Percentiles rank a stretch among this genome's conserved stretches.
These are phyloP conservation scores for Galaxias olidus DNA, from an alignment of 2,797 vertebrate genomes.

Conservation along the genomic window DNA sequence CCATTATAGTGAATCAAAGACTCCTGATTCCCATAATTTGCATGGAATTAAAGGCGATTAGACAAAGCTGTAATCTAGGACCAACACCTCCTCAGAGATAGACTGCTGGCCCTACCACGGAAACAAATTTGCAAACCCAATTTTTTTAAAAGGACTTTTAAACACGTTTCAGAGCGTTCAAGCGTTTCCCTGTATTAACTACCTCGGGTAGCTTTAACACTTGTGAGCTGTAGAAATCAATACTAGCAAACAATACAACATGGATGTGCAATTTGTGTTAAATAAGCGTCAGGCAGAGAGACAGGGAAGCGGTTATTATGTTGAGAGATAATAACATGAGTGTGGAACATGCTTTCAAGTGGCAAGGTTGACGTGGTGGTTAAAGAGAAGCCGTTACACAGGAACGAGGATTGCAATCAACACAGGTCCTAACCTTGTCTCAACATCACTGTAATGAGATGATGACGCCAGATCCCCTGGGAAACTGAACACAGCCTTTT, in stretches of 20 bases:
- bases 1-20: slow-evolving; percentile 64
- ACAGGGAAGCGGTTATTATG: background rate
- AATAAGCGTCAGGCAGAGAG: background rate
- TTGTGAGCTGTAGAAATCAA: no score
- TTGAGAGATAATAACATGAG: slow-evolving; percentile 10
- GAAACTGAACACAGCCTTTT: slow-evolving; percentile 33
- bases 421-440: slow-evolving; percentile 52
- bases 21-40: slow-evolving; percentile 55
- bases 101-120: background rate
- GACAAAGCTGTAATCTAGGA: slow-evolving; percentile 25
- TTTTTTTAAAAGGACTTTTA: no score
- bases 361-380: slow-evolving; percentile 1
- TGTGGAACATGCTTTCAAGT: slow-evolving; percentile 3
- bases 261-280: no score
- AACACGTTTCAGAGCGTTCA: no score
- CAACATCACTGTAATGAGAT: slow-evolving; percentile 51
- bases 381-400: slow-evolving; percentile 12
- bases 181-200: no score
- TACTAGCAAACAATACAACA: no score
- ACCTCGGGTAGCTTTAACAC: no score
- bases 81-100: slow-evolving; percentile 7
- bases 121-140: background rate
- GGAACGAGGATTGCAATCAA: slow-evolving; percentile 53
- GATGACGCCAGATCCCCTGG: slow-evolving; percentile 40
- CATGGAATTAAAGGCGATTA: slow-evolving; percentile 68